Evolutionary conservation across 2,113 vertebrate species (phyloP), one percentile per base, ranked within the genome.

Genomic region (Macquaria australasica): DNA sequence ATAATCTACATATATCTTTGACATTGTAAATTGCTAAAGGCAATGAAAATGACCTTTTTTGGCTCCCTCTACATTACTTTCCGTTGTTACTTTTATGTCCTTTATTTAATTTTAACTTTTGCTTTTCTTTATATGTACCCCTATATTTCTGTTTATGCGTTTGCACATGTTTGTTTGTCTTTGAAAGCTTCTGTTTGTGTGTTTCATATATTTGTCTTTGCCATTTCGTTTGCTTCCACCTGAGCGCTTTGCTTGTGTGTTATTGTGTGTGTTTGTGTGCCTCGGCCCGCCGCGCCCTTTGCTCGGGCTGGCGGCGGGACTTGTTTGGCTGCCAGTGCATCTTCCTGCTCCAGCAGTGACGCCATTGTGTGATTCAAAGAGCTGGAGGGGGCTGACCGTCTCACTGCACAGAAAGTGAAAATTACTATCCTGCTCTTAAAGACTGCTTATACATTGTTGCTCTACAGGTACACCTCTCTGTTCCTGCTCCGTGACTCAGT

Each of bases 371-470:
- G 88, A 91, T 90, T 89, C 87, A 88, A 85, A 89, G 74, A 80
- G 81, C 81, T 62, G n/a, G 79, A 79, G 60, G 79, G 77, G 68
- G 48, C 31, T 14, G 50, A 28, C 37, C 5, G 87, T 90, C 88
- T 89, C 59, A 14, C 69, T 85, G 62, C 5, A 20, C 59, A 70
- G 89, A 93, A 92, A 92, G 91, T 93, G 90, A 93, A 92, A 93
- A 94, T 92, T 86, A 88, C 90, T 59, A 43, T 87, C 31, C 69
- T 91, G 12, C 60, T 80, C 79, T 79, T 86, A 77, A 79, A 89
- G 81, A 84, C 25, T 4, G 15, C 79, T 87, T 83, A 31, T 31
- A 50, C 76, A 81, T 88, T 91, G 88, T 87, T 86, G 72, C 82
- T 81, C 31, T 50, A 55, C 91, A 93, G 91, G 91, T 90, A 86